Evolutionary conservation across 1,140 invertebrate species (phyloP), one percentile per base, ranked within the genome.

Genomic region (Orchesella cincta): DNA sequence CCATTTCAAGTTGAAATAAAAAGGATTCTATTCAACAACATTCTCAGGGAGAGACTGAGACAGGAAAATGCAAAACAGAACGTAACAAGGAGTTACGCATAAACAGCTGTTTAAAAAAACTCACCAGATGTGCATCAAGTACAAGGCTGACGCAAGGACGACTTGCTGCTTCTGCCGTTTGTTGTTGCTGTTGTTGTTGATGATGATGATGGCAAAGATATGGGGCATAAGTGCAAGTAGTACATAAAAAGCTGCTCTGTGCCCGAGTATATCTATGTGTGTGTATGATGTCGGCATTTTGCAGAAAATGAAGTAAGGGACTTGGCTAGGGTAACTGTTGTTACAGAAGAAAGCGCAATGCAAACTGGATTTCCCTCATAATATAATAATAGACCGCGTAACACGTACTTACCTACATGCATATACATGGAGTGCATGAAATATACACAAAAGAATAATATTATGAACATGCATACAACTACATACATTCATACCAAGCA

Each of bases 61-160:
- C n/a, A n/a, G n/a, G n/a, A n/a, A n/a, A n/a, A n/a, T n/a, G n/a
- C n/a, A n/a, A n/a, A n/a, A n/a, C n/a, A n/a, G n/a, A 46, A 46
- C 8, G 8, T 20, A 46, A 46, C 39, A 20, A 46, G 39, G 8
- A 12, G 8, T 46, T 46, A 46, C 39, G 39, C 39, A 46, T 46
- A 46, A 46, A 46, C 39, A 46, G 39, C 39, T 46, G 39, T 46
- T 46, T 46, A 46, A 46, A 20, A 46, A 20, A 46, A 46, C 39
- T 57, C 52, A 57, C 52, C 52, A 57, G 52, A 57, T 57, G 52
- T 57, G 52, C 52, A 57, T 57, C 52, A 57, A 57, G 52, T 18
- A 57, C 23, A 57, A 12, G 52, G 52, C 23, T 57, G 52, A 26
- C 8, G 23, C 52, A 57, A 23, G 12, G 52, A 57, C 52, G 52